Evolutionary conservation across 2,797 vertebrate species (phyloP), one percentile per base, ranked within the genome.

Genomic region (Galaxias olidus): DNA sequence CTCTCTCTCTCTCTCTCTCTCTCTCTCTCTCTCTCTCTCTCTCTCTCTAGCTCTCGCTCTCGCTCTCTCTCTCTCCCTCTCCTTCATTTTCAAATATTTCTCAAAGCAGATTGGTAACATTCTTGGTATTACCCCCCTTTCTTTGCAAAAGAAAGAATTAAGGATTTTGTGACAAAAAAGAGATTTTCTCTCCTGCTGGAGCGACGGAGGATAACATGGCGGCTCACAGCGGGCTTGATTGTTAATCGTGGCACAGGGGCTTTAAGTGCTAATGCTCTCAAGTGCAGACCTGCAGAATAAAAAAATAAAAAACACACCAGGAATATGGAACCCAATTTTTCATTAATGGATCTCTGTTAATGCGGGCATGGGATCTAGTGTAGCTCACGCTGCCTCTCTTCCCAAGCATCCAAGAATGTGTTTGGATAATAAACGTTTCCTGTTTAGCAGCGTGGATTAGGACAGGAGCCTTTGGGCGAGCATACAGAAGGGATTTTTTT

Each of bases 51-150:
- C n/a, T n/a, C n/a, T n/a, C 15, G 60, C 54, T 15, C 19, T 61
- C 17, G 4, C 6, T 13, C 47, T 42, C 59, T 58, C 30, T 12
- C 59, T 43, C 10, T 8, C 17, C 49, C 40, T 43, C 63, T 62
- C 49, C 70, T 61, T 20, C 73, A 83, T 30, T 51, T 45, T 88
- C 83, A 88, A 87, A 91, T 92, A 90, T 90, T 91, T 92, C 88
- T 97, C 90, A 98, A 96, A 98, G 96, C 94, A 98, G 95, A 93
- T 91, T 91, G 88, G 88, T 92, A 92, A 92, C 87, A 30, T 30
- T 30, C 30, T 30, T 90, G 89, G 92, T 93, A 90, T 92, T 92
- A 92, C 89, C 79, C 82, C 90, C 89, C 86, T 89, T 90, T 88
- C 85, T 90, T 89, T 79, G 59, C 83, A 89, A 88, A 92, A 92